Base-by-base conservation (phyloP, 2,888 invertebrate genomes). In the Melieria crassipennis region DNA sequence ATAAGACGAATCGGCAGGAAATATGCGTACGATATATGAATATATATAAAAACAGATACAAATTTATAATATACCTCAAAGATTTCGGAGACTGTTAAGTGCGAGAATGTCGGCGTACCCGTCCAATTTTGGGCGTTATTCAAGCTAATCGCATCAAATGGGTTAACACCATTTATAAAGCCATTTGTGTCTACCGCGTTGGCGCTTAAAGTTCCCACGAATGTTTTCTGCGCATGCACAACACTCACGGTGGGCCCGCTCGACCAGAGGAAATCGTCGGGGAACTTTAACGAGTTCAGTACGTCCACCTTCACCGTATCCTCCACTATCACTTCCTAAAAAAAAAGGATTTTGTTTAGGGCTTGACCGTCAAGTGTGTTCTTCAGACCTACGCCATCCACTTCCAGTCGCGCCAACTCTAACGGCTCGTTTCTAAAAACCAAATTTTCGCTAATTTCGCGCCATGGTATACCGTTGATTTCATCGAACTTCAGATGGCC, bases 251-350 rank as follows among this genome's bases (percentile, higher is more conserved):
- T 62, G 7, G 79, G 78, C 10, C 82, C 82, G 75, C 86, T 84
- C 3, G 81, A 80, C 73, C 87, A 81, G 5, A 91, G 79, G 74
- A 87, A 91, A 48, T 89, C 89, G 9, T 86, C 82, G 0, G 90
- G 91, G 80, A 89, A 91, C 64, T 79, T 78, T 0, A 90, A 76
- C 43, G 79, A 79, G 77, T 91, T 91, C 7, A 91, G 80, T 50
- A 77, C 78, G 16, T 83, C 77, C 30, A 88, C 79, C 2, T 79
- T 72, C 13, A 88, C 75, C 30, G 80, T 71, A 50, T 83, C 78
- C 69, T 85, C 82, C 5, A 87, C 81, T 60, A 81, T 78, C 11
- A 89, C 78, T 75, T 86, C 80, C 89, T 89, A 76, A 84, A 74
- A 61, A 67, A 50, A n/a, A 9, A 30, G 73, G 55, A 4, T 11